These are phyloP conservation scores for Campylorhamphus procurvoides DNA, from an alignment of 2,113 vertebrate genomes.

Conservation along the genomic window DNA sequence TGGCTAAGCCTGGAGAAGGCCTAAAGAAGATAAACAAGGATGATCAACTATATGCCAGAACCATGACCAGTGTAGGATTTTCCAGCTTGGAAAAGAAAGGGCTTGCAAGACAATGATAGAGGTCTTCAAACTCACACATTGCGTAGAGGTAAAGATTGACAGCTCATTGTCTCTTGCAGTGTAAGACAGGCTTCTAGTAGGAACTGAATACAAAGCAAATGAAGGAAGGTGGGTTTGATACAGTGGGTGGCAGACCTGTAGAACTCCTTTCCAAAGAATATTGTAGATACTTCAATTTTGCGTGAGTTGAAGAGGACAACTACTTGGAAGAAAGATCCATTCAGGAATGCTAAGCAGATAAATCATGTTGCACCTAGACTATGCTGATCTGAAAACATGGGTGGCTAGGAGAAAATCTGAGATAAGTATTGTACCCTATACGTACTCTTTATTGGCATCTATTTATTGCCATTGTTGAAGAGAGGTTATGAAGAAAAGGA, in stretches of 20 bases:
- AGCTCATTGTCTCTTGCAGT: neutral
- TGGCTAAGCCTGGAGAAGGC: neutral
- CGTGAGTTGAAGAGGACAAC: neutral
- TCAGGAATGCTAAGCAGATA: neutral
- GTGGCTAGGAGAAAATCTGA: neutral
- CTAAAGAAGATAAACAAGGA: neutral
- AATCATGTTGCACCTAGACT: neutral
- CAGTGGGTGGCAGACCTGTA: neutral
- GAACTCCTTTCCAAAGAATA: neutral
- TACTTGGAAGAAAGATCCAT: neutral
- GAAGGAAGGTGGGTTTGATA: neutral
- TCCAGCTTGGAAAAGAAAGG: neutral
- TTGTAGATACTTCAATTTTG: neutral
- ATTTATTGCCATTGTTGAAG: neutral
- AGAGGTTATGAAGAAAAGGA: neutral
- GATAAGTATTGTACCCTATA: accelerated
- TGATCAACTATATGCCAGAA: neutral
- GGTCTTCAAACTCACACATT: neutral
- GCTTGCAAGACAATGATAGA: neutral
- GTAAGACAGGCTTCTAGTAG: neutral
- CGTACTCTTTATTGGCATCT: neutral
- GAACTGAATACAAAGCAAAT: neutral
- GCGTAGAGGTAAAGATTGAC: neutral
- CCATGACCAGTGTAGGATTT: neutral
- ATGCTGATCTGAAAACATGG: accelerated